Percentiles rank a stretch among this genome's conserved stretches.
phyloP scores from a whole-genome alignment of 2,797 vertebrate species.

The Rallus crepitans region DNA sequence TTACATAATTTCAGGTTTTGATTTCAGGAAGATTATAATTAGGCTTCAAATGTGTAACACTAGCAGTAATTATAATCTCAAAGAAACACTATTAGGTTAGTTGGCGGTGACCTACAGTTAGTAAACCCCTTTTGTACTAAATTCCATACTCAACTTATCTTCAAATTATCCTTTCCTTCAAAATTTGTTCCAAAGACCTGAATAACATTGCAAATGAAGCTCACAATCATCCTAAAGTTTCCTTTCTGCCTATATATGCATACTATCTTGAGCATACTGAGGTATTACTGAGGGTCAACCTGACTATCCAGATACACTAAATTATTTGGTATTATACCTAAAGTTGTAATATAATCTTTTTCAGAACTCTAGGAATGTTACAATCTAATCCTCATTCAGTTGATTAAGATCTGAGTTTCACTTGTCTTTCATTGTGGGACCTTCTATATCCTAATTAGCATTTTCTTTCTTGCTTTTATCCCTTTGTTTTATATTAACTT shows the following conservation, averaged over 20 bases:
- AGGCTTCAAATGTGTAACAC: neutral
- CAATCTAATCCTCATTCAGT: neutral
- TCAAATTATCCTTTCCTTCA: neutral
- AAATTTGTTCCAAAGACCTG: neutral
- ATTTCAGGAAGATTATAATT: neutral
- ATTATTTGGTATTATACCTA: neutral
- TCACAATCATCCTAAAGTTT: neutral
- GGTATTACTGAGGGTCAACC: neutral
- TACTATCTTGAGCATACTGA: neutral
- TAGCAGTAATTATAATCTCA: neutral
- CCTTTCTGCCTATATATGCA: neutral
- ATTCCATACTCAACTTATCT: neutral
- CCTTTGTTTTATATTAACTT: neutral
- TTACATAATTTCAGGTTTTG: neutral
- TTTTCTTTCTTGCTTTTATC: neutral
- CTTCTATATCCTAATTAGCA: neutral
- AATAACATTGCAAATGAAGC: neutral
- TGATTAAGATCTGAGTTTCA: neutral
- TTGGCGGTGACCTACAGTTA: neutral
- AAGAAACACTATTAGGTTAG: neutral
- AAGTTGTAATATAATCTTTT: neutral
- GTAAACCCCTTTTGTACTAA: neutral
- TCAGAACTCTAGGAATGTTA: neutral
- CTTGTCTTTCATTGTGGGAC: neutral
- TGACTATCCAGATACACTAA: neutral